phyloP scores from a whole-genome alignment of 2,113 vertebrate genomes.

The Tretioscincus oriximinensis region DNA sequence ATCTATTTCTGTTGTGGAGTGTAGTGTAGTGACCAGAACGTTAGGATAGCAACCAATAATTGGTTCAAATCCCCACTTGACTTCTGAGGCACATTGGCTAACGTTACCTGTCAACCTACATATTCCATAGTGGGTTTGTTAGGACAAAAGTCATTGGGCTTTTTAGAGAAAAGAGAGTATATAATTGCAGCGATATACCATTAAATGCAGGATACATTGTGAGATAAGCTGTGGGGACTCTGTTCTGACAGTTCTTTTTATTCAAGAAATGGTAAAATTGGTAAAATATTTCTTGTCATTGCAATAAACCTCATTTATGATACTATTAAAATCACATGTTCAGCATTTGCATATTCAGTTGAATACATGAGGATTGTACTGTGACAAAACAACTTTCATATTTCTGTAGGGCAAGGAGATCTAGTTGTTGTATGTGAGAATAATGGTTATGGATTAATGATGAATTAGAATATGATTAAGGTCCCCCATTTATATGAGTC shows the following conservation, averaged over 20 bases:
- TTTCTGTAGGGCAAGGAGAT: not conserved
- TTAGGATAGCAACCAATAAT: too few relatives aligned
- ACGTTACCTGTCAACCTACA: too few relatives aligned
- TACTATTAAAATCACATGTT: not conserved
- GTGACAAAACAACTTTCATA: not conserved
- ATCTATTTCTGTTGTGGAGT: not conserved
- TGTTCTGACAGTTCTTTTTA: not conserved
- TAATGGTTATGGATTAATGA: too few relatives aligned
- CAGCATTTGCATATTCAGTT: not conserved
- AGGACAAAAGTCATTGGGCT: too few relatives aligned
- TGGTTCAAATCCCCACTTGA: too few relatives aligned
- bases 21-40: too few relatives aligned
- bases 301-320: not conserved
- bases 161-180: too few relatives aligned
- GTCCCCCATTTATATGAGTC: too few relatives aligned
- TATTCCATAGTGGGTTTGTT: too few relatives aligned
- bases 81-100: too few relatives aligned
- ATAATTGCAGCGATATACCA: not conserved
- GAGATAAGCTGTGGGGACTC: not conserved
- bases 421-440: too few relatives aligned
- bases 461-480: too few relatives aligned
- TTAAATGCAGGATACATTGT: not conserved
- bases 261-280: not conserved
- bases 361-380: not conserved
- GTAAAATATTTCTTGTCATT: not conserved